Percentiles rank a stretch among this genome's conserved stretches.
Evolutionary conservation across 2,797 vertebrate genomes (phyloP).

Genomic region (Dipus sagitta): DNA sequence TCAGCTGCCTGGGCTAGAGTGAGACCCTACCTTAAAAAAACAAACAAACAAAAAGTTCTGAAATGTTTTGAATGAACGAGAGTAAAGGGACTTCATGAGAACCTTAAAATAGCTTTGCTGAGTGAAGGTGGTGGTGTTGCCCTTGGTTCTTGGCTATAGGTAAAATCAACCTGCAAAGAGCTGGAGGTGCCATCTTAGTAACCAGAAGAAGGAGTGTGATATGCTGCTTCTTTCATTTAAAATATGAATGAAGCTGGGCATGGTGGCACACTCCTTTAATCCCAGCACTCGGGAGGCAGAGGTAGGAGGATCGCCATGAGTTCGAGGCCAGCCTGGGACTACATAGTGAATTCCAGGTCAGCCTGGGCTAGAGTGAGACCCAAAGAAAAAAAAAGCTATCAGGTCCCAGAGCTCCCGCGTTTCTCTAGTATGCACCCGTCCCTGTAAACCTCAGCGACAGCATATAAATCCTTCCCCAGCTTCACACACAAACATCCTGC

Average conservation of each 20-base stretch:
- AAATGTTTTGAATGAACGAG: constrained; percentile 36
- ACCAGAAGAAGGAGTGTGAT: not conserved
- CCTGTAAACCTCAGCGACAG: not conserved
- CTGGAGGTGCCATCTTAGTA: not conserved
- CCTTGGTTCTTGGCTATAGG: not conserved
- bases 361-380: too few species aligned
- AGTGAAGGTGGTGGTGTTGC: not conserved
- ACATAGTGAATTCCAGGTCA: too few species aligned
- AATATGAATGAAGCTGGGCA: not conserved
- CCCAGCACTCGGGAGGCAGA: too few species aligned
- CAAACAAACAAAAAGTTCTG: not conserved
- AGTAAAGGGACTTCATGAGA: constrained; percentile 9
- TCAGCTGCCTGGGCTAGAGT: too few species aligned
- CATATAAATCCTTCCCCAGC: not conserved
- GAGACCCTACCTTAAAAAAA: too few species aligned
- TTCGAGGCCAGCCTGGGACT: too few species aligned
- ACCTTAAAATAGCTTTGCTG: constrained; percentile 41
- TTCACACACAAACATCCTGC: not conserved
- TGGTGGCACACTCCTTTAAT: too few species aligned
- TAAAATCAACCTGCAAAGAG: not conserved
- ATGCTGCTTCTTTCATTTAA: not conserved
- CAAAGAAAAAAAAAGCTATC: not conserved
- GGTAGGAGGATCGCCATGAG: too few species aligned
- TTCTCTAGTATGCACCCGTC: constrained; percentile 14
- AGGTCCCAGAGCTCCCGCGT: not conserved